Base-by-base conservation (phyloP, 2,888 invertebrate species). In the Incurvaria masculella region DNA sequence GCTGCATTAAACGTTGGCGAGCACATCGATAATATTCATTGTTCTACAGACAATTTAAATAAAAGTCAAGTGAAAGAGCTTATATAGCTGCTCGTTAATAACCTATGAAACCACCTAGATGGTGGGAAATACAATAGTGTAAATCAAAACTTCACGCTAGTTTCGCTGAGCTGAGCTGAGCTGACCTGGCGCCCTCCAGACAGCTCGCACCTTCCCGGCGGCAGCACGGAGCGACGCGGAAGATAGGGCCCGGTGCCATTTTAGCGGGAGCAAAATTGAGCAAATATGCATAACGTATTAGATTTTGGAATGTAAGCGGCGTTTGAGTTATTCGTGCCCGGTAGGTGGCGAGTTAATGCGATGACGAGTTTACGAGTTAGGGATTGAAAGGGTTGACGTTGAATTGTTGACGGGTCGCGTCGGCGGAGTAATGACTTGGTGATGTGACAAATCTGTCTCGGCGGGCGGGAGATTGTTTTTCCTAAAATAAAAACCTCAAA, bases 241-340 rank as follows among this genome's bases (percentile, higher is more conserved):
- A 33, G 33, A 33, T 33, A 33, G 33, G 33, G 14, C 6, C 11
- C 14, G 4, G 33, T 11, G 33, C 33, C 33, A 33, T 33, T 33
- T 33, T 33, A 33, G 14, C 33, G 33, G 33, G 33, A 33, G 33
- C 14, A 8, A 41, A 41, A 41, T 21, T 17, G 46, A 18, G 41
- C 23, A 40, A 46, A 46, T 46, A 41, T 46, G 46, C 46, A 41
- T 46, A 41, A 46, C 17, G 26, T 40, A 23, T 46, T 20, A 19
- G 27, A 21, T 43, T 43, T 21, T 20, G 21, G 43, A 43, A 17
- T 41, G 38, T 38, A 21, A 40, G 23, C 23, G 40, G 21, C 41
- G 45, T 45, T 33, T 46, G 18, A 26, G 26, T 46, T 46, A 46
- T 46, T 23, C 21, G 17, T 17, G 40, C 27, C 46, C 26, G 46